Evolutionary conservation across 1,140 invertebrate genomes (phyloP), one percentile per base, ranked within the genome.

Genomic region (Lasioglossum albipes): DNA sequence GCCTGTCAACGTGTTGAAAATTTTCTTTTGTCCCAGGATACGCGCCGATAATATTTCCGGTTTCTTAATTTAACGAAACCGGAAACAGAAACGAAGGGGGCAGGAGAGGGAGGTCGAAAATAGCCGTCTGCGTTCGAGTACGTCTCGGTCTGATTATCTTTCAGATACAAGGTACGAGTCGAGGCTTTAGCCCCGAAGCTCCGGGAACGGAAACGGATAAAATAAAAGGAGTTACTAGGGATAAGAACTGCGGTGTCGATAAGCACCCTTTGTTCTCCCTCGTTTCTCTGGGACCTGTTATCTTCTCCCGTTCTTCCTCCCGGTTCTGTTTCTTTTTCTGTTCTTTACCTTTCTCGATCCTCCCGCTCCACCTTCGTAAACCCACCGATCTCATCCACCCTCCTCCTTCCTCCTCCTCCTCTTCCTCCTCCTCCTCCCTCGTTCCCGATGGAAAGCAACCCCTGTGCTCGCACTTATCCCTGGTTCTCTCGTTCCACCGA

Each of bases 221-320:
- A 87, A 87, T 87, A 87, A 87, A 87, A 87, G 85, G 86, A 87
- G 85, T 87, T 84, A 86, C 84, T 79, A 77, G 65, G 85, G 84
- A 87, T 87, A 87, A 87, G 84, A 87, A 87, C 81, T 86, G 84
- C 88, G 84, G 79, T 83, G 85, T 88, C 88, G 89, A 90, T 90
- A 90, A 90, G 88, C 85, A 87, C 84, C 83, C 85, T 87, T 89
- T 88, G 83, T 86, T 79, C 86, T 85, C 81, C 70, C 70, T 42
- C 66, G 73, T 73, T 75, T 67, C 71, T 62, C 72, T 75, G 12
- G 57, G 18, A 59, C 49, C 70, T 62, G 70, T 75, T 81, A 82
- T 79, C 81, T 85, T 66, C 75, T 68, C 68, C 45, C 62, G 66
- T 79, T 54, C 71, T 72, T 75, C 67, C 80, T 78, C 62, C 41